A percentile compares a stretch with the other conserved stretches of the same genome.
phyloP scores from a whole-genome alignment of 2,113 vertebrate species.

The Lucifuga dentata region DNA sequence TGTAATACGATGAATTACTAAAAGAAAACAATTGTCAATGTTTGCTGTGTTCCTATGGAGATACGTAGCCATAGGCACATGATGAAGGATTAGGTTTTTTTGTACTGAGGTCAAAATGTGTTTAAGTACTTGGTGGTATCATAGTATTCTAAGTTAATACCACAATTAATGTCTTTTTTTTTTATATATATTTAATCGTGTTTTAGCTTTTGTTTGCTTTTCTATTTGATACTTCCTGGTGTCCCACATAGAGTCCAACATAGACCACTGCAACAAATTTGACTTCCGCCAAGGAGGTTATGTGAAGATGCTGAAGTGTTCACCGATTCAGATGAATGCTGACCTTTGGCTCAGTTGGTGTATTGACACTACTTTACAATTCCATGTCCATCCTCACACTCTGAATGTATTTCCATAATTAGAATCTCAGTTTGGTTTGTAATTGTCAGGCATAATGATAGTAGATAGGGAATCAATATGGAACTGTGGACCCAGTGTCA shows the following conservation, averaged over 20 bases:
- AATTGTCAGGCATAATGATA: constrained; percentile 69
- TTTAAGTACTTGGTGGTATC: background rate
- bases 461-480: constrained; percentile 79
- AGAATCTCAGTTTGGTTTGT: constrained; percentile 63
- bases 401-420: constrained; percentile 73
- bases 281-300: too few relatives aligned
- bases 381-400: constrained; percentile 54
- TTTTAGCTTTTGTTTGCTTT: background rate
- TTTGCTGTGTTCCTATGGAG: too few relatives aligned
- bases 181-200: too few relatives aligned
- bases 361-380: constrained; percentile 45
- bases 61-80: too few relatives aligned
- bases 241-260: too few relatives aligned
- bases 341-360: constrained; percentile 37
- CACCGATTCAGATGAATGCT: constrained; percentile 1
- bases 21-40: too few relatives aligned
- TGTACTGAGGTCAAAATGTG: background rate
- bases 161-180: background rate
- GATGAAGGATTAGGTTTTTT: background rate
- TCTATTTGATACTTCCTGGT: too few relatives aligned
- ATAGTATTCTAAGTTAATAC: background rate
- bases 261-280: too few relatives aligned
- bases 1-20: too few relatives aligned
- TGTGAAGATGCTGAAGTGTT: constrained; percentile 5
- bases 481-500: constrained; percentile 67